Evolutionary conservation across 2,888 invertebrate genomes (phyloP), one percentile per base, ranked within the genome.

Genomic region (Yponomeuta sedellus): DNA sequence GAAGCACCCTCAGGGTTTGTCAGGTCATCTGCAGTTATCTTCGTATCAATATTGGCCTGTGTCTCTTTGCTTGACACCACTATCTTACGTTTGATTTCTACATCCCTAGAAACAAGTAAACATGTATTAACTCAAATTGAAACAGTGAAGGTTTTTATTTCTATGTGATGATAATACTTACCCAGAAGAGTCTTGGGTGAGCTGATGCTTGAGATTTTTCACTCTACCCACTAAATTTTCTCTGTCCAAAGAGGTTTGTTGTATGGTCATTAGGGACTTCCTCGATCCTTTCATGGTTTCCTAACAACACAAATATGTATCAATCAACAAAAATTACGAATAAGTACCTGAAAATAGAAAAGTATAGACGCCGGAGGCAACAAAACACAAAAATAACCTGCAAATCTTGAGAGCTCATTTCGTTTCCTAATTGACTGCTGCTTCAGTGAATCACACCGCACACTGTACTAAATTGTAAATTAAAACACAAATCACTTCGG

Each of bases 211-310:
- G 64, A 88, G 78, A 79, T 74, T 82, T 80, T 90, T 86, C 62
- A 91, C 85, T 75, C 96, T 93, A 73, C 95, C 95, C 73, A 93
- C 94, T 71, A 96, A 88, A 83, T 96, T 96, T 87, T 96, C 96
- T 78, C 94, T 94, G 76, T 95, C 95, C 64, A 91, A 92, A 52
- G 95, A 94, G 62, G 94, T 91, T 68, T 92, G 94, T 81, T 96
- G 96, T 70, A 96, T 82, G 39, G 94, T 93, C 85, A 95, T 95
- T n/a, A 96, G 89, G 28, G 95, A 94, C 83, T 94, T 95, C 74
- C 96, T 88, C 52, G 91, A 84, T 72, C 86, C 88, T 79, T 92
- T 87, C 61, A 93, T 87, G 76, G 92, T 95, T 72, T 94, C 92
- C 92, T 92, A 69, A 2, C 76, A 77, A 65, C 59, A 59, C 65